Evolutionary conservation across 2,888 invertebrate species (phyloP), one percentile per base, ranked within the genome.

Genomic region (Ephialtes manifestator): DNA sequence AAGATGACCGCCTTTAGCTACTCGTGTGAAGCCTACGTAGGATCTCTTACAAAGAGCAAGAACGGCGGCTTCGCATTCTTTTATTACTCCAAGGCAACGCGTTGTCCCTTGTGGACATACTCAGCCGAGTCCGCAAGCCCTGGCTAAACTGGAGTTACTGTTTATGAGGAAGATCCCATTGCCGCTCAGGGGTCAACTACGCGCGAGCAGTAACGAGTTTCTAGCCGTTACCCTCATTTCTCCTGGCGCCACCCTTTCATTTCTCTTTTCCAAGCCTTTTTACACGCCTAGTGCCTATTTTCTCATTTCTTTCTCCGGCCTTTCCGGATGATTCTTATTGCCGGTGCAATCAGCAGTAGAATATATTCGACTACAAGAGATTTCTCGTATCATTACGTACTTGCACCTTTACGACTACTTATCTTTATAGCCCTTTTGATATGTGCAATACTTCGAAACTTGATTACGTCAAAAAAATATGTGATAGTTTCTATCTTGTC

Each of bases 101-200:
- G 35, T 65, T 58, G 39, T 68, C 51, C 20, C 58, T 83, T 31
- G n/a, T 8, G 74, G 48, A 60, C 81, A 51, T 65, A 46, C 46
- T 72, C 77, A 60, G 74, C 28, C n/a, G 48, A 72, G 71, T 82
- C 77, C 67, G 43, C 77, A 60, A 71, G 53, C 65, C 46, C 46
- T 46, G 11, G 46, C 71, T 71, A 68, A 83, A 67, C 74, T 53
- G 68, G 74, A 83, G 68, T 70, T 68, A 79, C 74, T 68, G 68
- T 63, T 83, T 68, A 74, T 51, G 74, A 83, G 82, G n/a, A 79
- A 71, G 20, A 58, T 80, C 63, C 28, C 58, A 68, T 72, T 68
- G 78, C n/a, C 39, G 72, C 58, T 43, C 39, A 63, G 80, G 58
- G 79, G 79, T 80, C 83, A 80, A 84, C 76, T 75, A 71, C 70